phyloP scores from a whole-genome alignment of 2,888 invertebrate genomes.

The Calameuta idolon region DNA sequence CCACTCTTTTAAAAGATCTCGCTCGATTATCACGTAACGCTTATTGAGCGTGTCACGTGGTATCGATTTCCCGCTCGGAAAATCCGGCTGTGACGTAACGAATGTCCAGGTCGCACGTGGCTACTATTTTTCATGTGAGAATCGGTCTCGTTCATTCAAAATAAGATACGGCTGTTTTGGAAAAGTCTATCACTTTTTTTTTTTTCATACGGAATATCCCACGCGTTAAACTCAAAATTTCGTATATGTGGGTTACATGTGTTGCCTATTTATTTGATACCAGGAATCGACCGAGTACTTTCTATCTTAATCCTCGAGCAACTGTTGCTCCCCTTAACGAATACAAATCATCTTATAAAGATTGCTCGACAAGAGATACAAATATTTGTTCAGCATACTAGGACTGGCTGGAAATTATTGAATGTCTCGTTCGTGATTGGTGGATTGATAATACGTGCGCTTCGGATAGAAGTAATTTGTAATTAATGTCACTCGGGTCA shows the following conservation, averaged over 20 bases:
- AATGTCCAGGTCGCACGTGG: neutral
- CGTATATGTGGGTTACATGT: slow-evolving; percentile 7
- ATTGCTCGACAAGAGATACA: neutral
- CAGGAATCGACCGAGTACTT: neutral
- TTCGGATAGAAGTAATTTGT: neutral
- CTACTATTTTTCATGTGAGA: neutral
- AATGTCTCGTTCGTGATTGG: neutral
- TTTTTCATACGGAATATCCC: neutral
- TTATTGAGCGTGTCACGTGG: neutral
- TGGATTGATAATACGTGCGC: neutral
- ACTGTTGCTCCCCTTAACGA: neutral
- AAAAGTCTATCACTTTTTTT: neutral
- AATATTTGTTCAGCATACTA: neutral
- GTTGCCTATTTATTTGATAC: neutral
- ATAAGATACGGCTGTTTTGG: neutral
- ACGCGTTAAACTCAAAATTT: neutral
- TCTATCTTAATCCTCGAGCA: neutral
- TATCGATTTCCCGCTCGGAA: neutral
- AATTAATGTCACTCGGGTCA: neutral
- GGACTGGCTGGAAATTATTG: neutral
- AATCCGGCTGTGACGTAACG: neutral
- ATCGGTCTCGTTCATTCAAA: neutral
- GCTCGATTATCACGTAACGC: neutral
- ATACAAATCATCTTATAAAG: neutral
- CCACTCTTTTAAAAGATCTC: neutral